Base-by-base conservation (phyloP, 1,140 invertebrate species). In the Camponotus vicinus region DNA sequence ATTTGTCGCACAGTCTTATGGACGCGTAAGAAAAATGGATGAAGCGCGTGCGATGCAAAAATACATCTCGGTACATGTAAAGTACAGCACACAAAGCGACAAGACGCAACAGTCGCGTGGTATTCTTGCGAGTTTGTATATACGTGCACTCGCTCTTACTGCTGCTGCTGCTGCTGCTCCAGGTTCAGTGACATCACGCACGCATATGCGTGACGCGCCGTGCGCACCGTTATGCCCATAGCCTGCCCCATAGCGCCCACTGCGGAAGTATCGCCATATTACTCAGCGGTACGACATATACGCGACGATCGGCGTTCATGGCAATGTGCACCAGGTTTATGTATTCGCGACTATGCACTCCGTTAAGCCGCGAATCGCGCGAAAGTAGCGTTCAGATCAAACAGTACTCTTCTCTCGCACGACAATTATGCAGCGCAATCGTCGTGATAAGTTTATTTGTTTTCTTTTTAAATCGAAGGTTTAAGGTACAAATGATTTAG, bases 171-270 rank as follows among this genome's bases (percentile, higher is more conserved):
- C 32, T 69, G 86, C 63, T 87, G 88, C 57, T 87, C 88, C 88
- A 93, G 88, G 93, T 93, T 94, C 93, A 94, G 93, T 94, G 93
- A 94, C 93, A 94, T 93, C 90, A 91, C 91, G 92, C 92, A 93
- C 92, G 92, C 92, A 90, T 86, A 89, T 93, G 93, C 93, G 93
- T 94, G 93, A 94, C 92, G 92, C 88, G 90, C 63, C 79, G 82
- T 57, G 89, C 88, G 90, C 92, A 94, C 93, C 93, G 93, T 94
- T 94, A 94, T 92, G 73, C 88, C 88, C 93, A 91, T 93, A 91
- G 89, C 88, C 86, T 85, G 90, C 80, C 85, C 87, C 83, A 92
- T 90, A 93, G 88, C 77, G 86, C 89, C 89, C 86, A 88, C 91
- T 92, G 90, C 92, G 92, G 89, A 92, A 92, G 91, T 92, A 89